Evolutionary conservation across 2,888 invertebrate species (phyloP).

Genomic region (Polyommatus iphigenia): DNA sequence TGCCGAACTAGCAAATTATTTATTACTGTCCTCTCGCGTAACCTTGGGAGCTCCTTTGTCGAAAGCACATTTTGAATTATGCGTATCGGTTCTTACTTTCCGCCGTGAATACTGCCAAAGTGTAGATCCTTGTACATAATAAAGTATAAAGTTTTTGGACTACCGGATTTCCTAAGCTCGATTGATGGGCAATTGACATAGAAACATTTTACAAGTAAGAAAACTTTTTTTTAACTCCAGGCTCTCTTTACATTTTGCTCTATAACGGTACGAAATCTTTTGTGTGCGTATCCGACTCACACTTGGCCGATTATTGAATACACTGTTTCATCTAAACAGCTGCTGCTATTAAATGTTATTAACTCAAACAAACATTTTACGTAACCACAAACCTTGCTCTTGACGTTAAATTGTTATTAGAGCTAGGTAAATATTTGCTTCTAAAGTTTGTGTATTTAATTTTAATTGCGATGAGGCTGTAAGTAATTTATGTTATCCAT

Average conservation of each 20-base stretch:
- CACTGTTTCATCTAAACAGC: not conserved
- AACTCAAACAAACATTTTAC: not conserved
- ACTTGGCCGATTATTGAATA: too few relatives aligned
- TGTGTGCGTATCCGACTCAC: too few relatives aligned
- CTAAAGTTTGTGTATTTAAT: not conserved
- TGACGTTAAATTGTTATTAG: not conserved
- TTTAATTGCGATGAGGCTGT: not conserved
- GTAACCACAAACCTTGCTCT: not conserved
- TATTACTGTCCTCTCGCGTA: not conserved
- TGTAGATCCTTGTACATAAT: not conserved
- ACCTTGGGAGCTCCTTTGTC: not conserved
- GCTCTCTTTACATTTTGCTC: too few relatives aligned
- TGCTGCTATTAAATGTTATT: not conserved
- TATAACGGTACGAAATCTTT: too few relatives aligned
- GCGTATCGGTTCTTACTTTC: not conserved
- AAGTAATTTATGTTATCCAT: too few relatives aligned
- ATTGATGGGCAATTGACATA: too few relatives aligned
- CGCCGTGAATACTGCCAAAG: not conserved
- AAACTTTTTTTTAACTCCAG: not conserved
- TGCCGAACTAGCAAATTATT: conserved; percentile 17
- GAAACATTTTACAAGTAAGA: not conserved
- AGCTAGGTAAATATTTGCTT: not conserved
- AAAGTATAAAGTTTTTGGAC: not conserved
- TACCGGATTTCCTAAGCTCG: too few relatives aligned
- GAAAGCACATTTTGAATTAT: not conserved